A percentile compares a stretch with the other conserved stretches of the same genome.
These are phyloP conservation scores for Sphaerophoria taeniata DNA, from an alignment of 2,888 invertebrate species.

Conservation along the genomic window DNA sequence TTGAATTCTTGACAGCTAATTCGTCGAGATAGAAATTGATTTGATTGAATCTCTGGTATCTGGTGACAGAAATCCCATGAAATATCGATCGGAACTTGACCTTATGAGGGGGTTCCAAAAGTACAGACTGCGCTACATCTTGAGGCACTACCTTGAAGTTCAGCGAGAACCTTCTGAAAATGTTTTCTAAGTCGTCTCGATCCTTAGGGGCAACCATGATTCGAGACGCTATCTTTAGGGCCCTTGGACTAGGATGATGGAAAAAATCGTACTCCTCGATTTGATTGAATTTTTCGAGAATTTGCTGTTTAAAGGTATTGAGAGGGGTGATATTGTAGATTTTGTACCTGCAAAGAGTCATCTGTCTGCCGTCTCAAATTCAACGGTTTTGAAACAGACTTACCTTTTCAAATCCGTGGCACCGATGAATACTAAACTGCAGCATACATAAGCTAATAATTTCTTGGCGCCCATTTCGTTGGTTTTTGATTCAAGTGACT, in stretches of 20 bases:
- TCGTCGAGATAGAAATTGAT: slow-evolving; percentile 84
- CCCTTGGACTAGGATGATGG: slow-evolving; percentile 77
- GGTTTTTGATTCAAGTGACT: too few species aligned
- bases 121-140: slow-evolving; percentile 76
- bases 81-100: slow-evolving; percentile 45
- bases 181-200: slow-evolving; percentile 77
- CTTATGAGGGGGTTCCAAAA: slow-evolving; percentile 75
- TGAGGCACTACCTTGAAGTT: slow-evolving; percentile 76
- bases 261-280: too few species aligned
- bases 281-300: slow-evolving; percentile 77
- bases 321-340: slow-evolving; percentile 78
- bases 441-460: too few species aligned
- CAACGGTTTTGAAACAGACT: too few species aligned
- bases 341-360: slow-evolving; percentile 80
- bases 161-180: slow-evolving; percentile 75
- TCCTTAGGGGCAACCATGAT: slow-evolving; percentile 80
- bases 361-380: too few species aligned
- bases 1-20: slow-evolving; percentile 83
- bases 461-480: too few species aligned
- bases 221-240: slow-evolving; percentile 76
- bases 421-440: too few species aligned
- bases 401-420: too few species aligned
- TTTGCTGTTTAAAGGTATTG: slow-evolving; percentile 77
- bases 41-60: slow-evolving; percentile 78
- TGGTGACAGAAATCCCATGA: slow-evolving; percentile 11